A percentile compares a stretch with the other conserved stretches of the same genome.
Conservation (phyloP, 1,140 invertebrate species). For the Drosophila punjabiensis region DNA sequence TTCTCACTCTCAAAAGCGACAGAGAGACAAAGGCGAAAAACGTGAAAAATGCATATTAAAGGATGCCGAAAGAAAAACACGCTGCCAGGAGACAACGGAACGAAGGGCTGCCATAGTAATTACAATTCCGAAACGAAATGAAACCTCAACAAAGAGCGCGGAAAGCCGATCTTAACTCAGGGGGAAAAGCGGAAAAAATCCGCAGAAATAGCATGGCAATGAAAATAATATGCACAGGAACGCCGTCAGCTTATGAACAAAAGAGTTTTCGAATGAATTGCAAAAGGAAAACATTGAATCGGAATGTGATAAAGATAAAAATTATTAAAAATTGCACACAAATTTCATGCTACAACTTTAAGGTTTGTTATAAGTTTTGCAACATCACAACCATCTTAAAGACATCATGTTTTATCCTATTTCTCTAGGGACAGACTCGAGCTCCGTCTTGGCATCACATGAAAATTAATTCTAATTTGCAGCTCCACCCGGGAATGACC, state of each 20-base stretch:
- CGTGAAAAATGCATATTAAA: constrained; percentile 73
- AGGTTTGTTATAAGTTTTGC: no score
- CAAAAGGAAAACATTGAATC: neutral
- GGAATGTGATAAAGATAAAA: neutral
- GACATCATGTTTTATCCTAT: neutral
- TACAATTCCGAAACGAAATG: constrained; percentile 70
- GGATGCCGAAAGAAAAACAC: constrained; percentile 45
- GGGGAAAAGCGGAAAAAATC: constrained; percentile 36
- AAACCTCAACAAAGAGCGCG: constrained; percentile 62
- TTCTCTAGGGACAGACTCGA: neutral
- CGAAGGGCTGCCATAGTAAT: constrained; percentile 50
- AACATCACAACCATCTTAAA: neutral
- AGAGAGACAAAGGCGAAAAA: constrained; percentile 58
- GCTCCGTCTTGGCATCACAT: constrained; percentile 38
- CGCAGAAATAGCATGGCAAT: constrained; percentile 7
- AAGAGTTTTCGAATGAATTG: neutral
- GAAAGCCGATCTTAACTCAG: constrained; percentile 37
- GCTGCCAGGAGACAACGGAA: constrained; percentile 28
- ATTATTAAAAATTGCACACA: neutral
- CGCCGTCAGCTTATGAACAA: constrained; percentile 3
- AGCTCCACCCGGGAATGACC: constrained; percentile 63
- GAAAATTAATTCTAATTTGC: constrained; percentile 83
- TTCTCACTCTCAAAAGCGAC: constrained; percentile 37
- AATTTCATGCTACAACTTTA: neutral
- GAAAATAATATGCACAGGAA: constrained; percentile 16